Evolutionary conservation across 2,888 invertebrate species (phyloP).

Genomic region (Parapristionchus giblindavisi): DNA sequence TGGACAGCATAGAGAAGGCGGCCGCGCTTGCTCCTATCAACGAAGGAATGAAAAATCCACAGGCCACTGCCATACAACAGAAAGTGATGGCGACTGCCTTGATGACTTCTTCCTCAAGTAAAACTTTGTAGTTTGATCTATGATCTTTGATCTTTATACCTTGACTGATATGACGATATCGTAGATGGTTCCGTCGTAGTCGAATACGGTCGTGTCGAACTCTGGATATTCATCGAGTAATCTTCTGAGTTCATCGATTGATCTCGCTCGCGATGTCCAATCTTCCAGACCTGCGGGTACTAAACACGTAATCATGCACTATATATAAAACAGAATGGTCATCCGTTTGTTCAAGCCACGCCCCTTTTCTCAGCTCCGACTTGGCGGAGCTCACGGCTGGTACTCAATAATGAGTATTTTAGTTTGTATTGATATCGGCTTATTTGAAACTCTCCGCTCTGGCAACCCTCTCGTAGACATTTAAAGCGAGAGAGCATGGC

Average conservation of each 20-base stretch:
- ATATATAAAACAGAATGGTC: background rate
- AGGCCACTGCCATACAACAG: slow-evolving; percentile 64
- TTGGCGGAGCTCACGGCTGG: too few species aligned
- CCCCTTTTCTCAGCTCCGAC: too few species aligned
- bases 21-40: slow-evolving; percentile 57
- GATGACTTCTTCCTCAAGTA: slow-evolving; percentile 57
- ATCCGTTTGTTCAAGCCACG: too few species aligned
- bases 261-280: slow-evolving; percentile 58
- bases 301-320: background rate
- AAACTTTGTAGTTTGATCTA: background rate
- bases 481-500: too few species aligned
- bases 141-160: slow-evolving; percentile 40
- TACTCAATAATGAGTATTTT: too few species aligned
- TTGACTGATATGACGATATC: slow-evolving; percentile 65
- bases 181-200: slow-evolving; percentile 67
- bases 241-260: slow-evolving; percentile 52
- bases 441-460: too few species aligned
- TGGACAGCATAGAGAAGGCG: slow-evolving; percentile 60
- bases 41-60: slow-evolving; percentile 61
- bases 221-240: slow-evolving; percentile 58
- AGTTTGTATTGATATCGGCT: too few species aligned
- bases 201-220: slow-evolving; percentile 60
- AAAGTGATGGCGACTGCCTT: slow-evolving; percentile 64
- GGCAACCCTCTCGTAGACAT: too few species aligned
- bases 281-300: slow-evolving; percentile 38